Percentiles rank a stretch among this genome's conserved stretches.
phyloP scores from a whole-genome alignment of 2,888 invertebrate species.

The Frankliniella intonsa region DNA sequence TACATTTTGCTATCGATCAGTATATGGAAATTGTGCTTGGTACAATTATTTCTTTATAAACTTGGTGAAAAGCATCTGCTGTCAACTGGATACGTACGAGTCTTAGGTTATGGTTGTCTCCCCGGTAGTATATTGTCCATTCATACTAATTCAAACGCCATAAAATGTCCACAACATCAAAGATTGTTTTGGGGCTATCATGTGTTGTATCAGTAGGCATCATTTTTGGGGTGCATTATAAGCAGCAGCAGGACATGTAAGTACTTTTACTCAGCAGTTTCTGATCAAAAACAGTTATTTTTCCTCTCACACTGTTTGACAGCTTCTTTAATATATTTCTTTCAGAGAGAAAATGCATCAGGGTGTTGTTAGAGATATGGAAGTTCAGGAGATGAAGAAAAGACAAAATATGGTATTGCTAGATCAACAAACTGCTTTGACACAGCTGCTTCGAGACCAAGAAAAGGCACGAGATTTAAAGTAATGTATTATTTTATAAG shows the following conservation, averaged over 20 bases:
- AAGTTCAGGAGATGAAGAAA: not conserved
- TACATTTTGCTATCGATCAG: too few relatives aligned
- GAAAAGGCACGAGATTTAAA: not conserved
- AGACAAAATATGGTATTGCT: not conserved
- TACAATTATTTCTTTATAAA: too few relatives aligned
- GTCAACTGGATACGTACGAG: too few relatives aligned
- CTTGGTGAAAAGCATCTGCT: too few relatives aligned
- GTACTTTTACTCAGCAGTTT: not conserved
- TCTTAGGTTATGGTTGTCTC: too few relatives aligned
- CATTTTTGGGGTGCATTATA: not conserved
- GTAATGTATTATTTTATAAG: not conserved
- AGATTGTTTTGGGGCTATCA: not conserved
- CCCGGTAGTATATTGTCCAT: too few relatives aligned
- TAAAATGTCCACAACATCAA: not conserved
- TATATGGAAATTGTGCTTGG: too few relatives aligned
- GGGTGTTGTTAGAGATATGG: not conserved
- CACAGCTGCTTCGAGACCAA: not conserved
- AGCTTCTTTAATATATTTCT: not conserved
- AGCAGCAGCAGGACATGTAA: not conserved
- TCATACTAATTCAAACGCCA: too few relatives aligned
- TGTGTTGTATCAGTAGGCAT: not conserved
- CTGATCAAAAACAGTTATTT: not conserved
- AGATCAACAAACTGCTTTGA: not conserved
- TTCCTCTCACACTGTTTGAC: not conserved
- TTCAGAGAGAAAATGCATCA: conserved; percentile 2